Conservation (phyloP, 2,888 invertebrate species). For the Liodrosophila aerea region DNA sequence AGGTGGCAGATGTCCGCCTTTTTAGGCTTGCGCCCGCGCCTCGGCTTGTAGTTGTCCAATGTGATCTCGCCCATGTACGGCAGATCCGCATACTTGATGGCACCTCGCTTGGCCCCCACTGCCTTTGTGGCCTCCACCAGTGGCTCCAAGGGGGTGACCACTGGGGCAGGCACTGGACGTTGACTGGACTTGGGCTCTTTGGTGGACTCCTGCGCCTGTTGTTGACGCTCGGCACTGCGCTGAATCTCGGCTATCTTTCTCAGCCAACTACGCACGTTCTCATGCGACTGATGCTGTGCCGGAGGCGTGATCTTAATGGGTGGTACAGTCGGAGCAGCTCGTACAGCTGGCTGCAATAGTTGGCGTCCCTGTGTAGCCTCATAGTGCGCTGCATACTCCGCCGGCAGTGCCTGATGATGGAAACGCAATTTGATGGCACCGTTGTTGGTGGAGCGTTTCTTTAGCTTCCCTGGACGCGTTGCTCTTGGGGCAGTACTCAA, state of each 20-base stretch:
- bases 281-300: slow-evolving; percentile 84
- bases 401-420: slow-evolving; percentile 90
- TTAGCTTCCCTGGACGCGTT: slow-evolving; percentile 39
- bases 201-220: slow-evolving; percentile 38
- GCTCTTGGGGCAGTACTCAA: not conserved
- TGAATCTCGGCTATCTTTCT: slow-evolving; percentile 89
- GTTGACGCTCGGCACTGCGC: slow-evolving; percentile 79
- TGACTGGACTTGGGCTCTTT: slow-evolving; percentile 6
- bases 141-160: not conserved
- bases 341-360: slow-evolving; percentile 59
- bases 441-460: slow-evolving; percentile 34
- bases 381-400: slow-evolving; percentile 90
- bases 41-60: slow-evolving; percentile 92
- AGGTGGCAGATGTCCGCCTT: slow-evolving; percentile 96
- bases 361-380: slow-evolving; percentile 87
- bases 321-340: slow-evolving; percentile 75
- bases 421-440: slow-evolving; percentile 90
- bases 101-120: slow-evolving; percentile 80
- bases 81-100: slow-evolving; percentile 90
- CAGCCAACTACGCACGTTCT: slow-evolving; percentile 89
- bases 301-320: slow-evolving; percentile 59
- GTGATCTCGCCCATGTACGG: slow-evolving; percentile 97
- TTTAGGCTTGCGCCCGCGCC: slow-evolving; percentile 94
- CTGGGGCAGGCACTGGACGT: not conserved
- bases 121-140: not conserved